Evolutionary conservation across 2,797 vertebrate genomes (phyloP).

Genomic region (Hippoglossus hippoglossus): DNA sequence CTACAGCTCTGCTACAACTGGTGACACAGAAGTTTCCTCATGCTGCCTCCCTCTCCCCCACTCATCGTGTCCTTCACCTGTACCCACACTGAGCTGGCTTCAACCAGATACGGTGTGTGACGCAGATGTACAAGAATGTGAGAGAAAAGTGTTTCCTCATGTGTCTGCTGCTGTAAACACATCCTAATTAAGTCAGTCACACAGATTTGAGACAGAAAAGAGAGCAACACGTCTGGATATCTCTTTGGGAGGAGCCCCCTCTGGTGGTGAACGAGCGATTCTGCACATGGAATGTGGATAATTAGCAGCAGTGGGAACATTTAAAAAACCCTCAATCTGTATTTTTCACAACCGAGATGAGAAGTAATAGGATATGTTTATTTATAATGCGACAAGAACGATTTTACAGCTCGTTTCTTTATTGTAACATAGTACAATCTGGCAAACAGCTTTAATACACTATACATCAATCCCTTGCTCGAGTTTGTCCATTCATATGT

Average conservation of each 20-base stretch:
- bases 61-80: constrained; percentile 43
- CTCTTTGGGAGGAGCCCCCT: constrained; percentile 63
- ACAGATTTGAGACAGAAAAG: background rate
- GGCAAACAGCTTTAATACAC: constrained; percentile 66
- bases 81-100: background rate
- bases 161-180: constrained; percentile 28
- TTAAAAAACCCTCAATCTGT: background rate
- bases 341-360: background rate
- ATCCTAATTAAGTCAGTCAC: constrained; percentile 12
- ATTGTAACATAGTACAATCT: constrained; percentile 74
- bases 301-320: background rate
- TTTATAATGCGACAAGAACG: constrained; percentile 19
- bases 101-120: constrained; percentile 35
- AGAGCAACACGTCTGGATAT: background rate
- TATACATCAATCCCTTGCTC: constrained; percentile 65
- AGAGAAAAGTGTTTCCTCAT: constrained; percentile 55
- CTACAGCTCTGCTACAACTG: background rate
- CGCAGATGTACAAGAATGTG: constrained; percentile 38
- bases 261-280: constrained; percentile 68
- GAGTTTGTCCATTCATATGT: constrained; percentile 47
- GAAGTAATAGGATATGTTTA: background rate
- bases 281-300: background rate
- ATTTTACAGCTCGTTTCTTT: constrained; percentile 57
- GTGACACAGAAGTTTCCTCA: constrained; percentile 10
- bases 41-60: background rate